phyloP scores from a whole-genome alignment of 1,140 invertebrate genomes.

The Eurosta solidaginis region DNA sequence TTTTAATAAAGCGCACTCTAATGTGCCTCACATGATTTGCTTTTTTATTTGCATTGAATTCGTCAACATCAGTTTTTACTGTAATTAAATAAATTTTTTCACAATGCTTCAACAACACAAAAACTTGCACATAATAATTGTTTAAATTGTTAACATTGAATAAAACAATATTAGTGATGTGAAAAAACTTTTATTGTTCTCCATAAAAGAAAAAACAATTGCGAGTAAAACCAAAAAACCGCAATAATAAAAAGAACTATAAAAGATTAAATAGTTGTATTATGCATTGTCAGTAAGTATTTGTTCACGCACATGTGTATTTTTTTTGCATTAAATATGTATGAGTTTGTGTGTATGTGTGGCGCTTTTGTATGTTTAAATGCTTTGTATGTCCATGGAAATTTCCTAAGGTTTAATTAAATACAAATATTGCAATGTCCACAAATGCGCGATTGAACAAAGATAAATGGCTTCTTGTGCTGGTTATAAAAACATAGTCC shows the following conservation, averaged over 20 bases:
- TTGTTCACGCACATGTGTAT: neutral
- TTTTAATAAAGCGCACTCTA: no score
- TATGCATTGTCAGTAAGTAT: no score
- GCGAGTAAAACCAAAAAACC: neutral
- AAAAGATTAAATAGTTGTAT: no score
- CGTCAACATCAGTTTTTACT: neutral
- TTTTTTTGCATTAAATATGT: neutral
- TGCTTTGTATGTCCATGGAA: no score
- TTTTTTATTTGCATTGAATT: neutral
- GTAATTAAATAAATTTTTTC: neutral
- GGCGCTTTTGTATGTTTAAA: no score
- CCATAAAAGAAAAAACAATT: neutral
- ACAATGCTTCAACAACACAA: neutral
- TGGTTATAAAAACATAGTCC: no score
- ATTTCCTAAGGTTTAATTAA: slow-evolving; percentile 6
- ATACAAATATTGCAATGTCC: neutral
- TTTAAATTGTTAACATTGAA: slow-evolving; percentile 9
- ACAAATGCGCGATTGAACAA: neutral
- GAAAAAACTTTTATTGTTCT: neutral
- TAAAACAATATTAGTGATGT: neutral
- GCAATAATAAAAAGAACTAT: neutral
- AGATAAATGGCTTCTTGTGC: neutral
- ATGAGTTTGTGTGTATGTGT: neutral
- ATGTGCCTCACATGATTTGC: no score
- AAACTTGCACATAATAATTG: neutral